A percentile compares a stretch with the other conserved stretches of the same genome.
These are phyloP conservation scores for Parus major DNA, from an alignment of 2,113 vertebrate genomes.

Conservation along the genomic window DNA sequence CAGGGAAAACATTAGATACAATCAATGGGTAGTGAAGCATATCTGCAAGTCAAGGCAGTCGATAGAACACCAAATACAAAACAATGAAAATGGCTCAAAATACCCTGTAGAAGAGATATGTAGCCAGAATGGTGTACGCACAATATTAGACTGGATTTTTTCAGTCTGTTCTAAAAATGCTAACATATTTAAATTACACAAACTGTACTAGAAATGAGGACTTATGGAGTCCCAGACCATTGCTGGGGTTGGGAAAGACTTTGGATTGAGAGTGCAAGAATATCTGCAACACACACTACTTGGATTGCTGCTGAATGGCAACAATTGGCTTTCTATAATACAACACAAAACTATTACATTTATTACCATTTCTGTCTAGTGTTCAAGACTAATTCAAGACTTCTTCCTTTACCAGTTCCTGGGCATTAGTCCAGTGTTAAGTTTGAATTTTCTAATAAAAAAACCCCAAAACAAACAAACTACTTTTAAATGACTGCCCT, in stretches of 20 bases:
- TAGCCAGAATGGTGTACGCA: neutral
- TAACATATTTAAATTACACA: neutral
- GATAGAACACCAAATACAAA: neutral
- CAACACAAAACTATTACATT: neutral
- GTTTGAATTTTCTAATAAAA: neutral
- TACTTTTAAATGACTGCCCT: neutral
- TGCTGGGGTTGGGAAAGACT: neutral
- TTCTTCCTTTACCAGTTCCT: neutral
- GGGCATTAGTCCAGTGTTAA: neutral
- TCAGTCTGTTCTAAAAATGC: neutral
- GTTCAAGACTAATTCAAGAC: neutral
- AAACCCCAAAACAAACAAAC: neutral
- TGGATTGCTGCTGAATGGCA: neutral
- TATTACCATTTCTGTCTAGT: neutral
- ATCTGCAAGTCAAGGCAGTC: conserved; percentile 38
- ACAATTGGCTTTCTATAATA: neutral
- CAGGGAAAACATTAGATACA: conserved; percentile 31
- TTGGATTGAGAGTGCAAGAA: neutral
- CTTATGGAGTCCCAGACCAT: neutral
- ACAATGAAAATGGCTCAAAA: conserved; percentile 2
- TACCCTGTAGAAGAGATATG: neutral
- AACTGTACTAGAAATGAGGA: neutral
- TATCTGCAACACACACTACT: neutral
- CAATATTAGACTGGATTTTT: neutral
- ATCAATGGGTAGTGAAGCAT: conserved; percentile 25